These are phyloP conservation scores for Festucalex cinctus DNA, from an alignment of 2,113 vertebrate genomes.

Conservation along the genomic window DNA sequence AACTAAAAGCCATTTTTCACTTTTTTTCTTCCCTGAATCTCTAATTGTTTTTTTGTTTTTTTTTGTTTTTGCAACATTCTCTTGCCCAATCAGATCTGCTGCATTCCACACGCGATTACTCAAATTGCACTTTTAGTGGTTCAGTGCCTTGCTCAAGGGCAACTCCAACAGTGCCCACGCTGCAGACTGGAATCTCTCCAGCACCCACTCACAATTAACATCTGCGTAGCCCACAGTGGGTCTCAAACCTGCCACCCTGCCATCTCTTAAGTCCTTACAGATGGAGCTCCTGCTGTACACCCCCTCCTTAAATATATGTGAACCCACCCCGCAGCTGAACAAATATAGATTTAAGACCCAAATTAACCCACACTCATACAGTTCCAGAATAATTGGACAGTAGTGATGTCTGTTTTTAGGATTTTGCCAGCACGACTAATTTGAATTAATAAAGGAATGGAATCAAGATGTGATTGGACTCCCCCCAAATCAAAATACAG, in stretches of 20 bases:
- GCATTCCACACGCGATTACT: background rate
- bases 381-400: background rate
- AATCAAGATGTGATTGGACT: background rate
- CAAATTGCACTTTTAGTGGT: background rate
- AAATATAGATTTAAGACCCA: constrained; percentile 17
- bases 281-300: constrained; percentile 2
- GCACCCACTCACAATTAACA: background rate
- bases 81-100: background rate
- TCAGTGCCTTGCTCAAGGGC: background rate
- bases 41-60: no score
- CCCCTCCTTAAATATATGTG: background rate
- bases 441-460: background rate
- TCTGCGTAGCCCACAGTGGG: background rate
- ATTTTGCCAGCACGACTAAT: background rate
- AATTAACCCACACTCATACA: constrained; percentile 22
- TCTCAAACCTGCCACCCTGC: constrained; percentile 4
- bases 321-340: constrained; percentile 5
- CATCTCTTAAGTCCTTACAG: constrained; percentile 11
- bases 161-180: background rate
- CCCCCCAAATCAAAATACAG: background rate
- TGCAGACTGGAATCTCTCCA: background rate
- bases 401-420: background rate
- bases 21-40: no score
- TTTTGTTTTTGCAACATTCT: background rate
- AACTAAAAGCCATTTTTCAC: background rate